Percentiles rank a stretch among this genome's conserved stretches.
These are phyloP conservation scores for Lasioglossum baleicum DNA, from an alignment of 1,140 invertebrate genomes.

Conservation along the genomic window DNA sequence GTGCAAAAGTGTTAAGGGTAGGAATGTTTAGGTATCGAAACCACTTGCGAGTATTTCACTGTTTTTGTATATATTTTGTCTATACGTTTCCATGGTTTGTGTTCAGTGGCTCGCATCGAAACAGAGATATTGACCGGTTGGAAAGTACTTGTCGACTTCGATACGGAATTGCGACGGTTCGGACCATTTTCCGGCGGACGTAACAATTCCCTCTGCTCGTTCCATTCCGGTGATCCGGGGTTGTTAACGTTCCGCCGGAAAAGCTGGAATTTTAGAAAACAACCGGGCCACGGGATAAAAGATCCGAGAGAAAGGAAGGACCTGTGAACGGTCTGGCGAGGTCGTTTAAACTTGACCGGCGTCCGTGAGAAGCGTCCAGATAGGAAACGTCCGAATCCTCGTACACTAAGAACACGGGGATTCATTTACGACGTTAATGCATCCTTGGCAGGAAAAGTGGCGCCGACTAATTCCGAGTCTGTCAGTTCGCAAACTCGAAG, in stretches of 20 bases:
- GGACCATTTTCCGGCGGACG: neutral
- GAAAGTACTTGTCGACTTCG: slow-evolving; percentile 1
- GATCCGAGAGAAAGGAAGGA: neutral
- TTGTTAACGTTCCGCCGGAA: slow-evolving; percentile 3
- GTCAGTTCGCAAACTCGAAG: too few species aligned
- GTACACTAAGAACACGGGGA: neutral
- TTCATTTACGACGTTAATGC: neutral
- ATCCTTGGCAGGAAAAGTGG: too few species aligned
- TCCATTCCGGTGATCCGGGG: neutral
- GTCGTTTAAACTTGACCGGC: neutral
- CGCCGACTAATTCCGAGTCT: too few species aligned
- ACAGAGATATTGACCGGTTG: neutral
- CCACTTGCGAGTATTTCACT: too few species aligned
- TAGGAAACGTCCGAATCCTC: neutral
- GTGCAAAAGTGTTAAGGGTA: too few species aligned
- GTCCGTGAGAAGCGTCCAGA: neutral
- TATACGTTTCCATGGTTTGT: neutral
- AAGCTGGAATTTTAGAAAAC: slow-evolving; percentile 6
- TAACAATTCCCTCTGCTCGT: slow-evolving; percentile 2
- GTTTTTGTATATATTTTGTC: too few species aligned
- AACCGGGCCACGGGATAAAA: neutral
- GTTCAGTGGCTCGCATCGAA: neutral
- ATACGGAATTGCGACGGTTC: neutral
- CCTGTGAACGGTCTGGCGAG: neutral
- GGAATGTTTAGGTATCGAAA: too few species aligned